These are phyloP conservation scores for Drosophila dunni DNA, from an alignment of 1,140 invertebrate species.

Conservation along the genomic window DNA sequence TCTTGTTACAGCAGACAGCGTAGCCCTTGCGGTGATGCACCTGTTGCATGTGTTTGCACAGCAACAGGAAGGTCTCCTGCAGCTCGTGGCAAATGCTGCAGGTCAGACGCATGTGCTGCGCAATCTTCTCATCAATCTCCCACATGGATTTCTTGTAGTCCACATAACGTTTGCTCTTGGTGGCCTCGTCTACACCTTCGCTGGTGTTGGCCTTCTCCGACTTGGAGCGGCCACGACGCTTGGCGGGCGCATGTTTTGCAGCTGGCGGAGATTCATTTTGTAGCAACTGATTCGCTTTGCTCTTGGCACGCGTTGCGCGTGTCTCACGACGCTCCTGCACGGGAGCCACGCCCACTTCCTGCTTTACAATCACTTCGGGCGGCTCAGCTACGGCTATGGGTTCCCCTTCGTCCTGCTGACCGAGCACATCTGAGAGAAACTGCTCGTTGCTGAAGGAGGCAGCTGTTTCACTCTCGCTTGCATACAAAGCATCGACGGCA, in stretches of 20 bases:
- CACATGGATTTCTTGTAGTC: conserved; percentile 69
- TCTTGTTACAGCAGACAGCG: conserved; percentile 76
- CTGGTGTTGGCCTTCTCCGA: conserved; percentile 9
- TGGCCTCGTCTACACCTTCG: background rate
- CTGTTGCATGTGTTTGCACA: conserved; percentile 71
- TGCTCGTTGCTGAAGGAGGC: conserved; percentile 68
- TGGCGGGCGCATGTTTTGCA: conserved; percentile 1
- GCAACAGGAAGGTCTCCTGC: conserved; percentile 58
- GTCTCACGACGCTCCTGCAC: conserved; percentile 56
- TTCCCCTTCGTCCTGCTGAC: conserved; percentile 25
- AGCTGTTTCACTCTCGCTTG: conserved; percentile 19
- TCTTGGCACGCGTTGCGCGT: conserved; percentile 53
- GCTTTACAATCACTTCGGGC: background rate
- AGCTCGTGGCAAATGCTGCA: conserved; percentile 71
- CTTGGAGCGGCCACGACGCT: conserved; percentile 23
- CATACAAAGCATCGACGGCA: conserved; percentile 14
- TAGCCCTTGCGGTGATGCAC: conserved; percentile 69
- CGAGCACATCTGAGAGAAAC: conserved; percentile 60
- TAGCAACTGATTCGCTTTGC: conserved; percentile 41
- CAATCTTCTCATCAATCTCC: conserved; percentile 73
- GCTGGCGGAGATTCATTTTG: background rate
- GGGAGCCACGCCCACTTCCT: background rate
- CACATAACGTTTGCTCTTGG: conserved; percentile 53
- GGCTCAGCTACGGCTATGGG: background rate
- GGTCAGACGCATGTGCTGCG: conserved; percentile 69